Base-by-base conservation (phyloP, 2,113 vertebrate species). In the Gasterosteus nipponicus region DNA sequence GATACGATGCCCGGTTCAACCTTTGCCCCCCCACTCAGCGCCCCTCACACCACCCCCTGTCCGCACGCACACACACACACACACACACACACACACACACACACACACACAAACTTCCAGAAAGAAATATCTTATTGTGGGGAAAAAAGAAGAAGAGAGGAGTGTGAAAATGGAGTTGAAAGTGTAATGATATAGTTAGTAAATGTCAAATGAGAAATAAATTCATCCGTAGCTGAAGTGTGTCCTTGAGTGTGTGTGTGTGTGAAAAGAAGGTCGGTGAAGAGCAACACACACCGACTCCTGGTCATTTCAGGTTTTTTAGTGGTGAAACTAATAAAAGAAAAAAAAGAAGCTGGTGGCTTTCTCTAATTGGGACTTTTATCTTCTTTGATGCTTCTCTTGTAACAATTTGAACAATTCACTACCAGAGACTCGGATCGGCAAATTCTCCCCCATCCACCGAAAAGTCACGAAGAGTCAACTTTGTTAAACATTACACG, bases 1-100 rank as follows among this genome's bases (percentile, higher is more conserved):
- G 96, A 96, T 97, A 96, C 95, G 96, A 96, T 96, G 96, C 95
- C 95, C 96, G 94, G 95, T 96, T 97, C 96, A 98, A 97, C 96
- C 96, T 96, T 96, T 96, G 95, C 92, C 94, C 94, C 95, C 94
- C 95, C 84, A 88, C 85, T 91, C 92, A n/a, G 10, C 1, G 2
- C 11, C 51, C n/a, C 41, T 42, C 41, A 10, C 41, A 11, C 41
- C 41, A 10, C 10, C 9, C 41, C 3, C 92, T 90, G 22, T 19
- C 6, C 47, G 2, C 94, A 54, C 59, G 51, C 73, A 54, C 58
- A 39, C 70, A 47, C 95, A 64, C 61, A 42, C 68, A 44, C 95
- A 67, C 39, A 18, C 75, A 54, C 94, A 47, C 62, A 75, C 87
- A 84, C 95, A 85, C 89, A 83, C 88, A 82, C 85, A 8, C 56